Conservation (phyloP, 2,888 invertebrate genomes). For the Crocallis elinguaria region DNA sequence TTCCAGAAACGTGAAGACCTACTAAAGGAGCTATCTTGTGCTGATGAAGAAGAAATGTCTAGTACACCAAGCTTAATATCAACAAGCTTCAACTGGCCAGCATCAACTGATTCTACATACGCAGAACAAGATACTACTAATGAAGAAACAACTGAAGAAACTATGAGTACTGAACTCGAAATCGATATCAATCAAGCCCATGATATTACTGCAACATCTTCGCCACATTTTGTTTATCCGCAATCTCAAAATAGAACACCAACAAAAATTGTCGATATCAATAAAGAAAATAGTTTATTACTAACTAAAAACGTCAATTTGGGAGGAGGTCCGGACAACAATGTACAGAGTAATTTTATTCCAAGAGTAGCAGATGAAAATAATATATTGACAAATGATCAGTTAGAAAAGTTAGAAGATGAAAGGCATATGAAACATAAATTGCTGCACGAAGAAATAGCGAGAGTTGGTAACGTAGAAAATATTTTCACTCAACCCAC, state of each 20-base stretch:
- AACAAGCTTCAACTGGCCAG: constrained; percentile 50
- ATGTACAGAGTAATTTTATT: constrained; percentile 70
- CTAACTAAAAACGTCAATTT: constrained; percentile 56
- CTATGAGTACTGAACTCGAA: constrained; percentile 57
- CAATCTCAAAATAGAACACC: constrained; percentile 34
- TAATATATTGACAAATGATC: constrained; percentile 58
- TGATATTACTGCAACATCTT: constrained; percentile 44
- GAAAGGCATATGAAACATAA: constrained; percentile 74
- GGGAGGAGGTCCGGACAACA: constrained; percentile 54
- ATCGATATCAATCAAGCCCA: constrained; percentile 54
- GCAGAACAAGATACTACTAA: constrained; percentile 61
- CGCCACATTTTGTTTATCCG: constrained; percentile 36
- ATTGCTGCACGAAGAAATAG: constrained; percentile 74
- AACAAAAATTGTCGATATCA: constrained; percentile 32
- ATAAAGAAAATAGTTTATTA: constrained; percentile 45
- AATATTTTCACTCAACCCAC: constrained; percentile 79
- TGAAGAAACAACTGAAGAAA: constrained; percentile 60
- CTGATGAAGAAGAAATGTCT: constrained; percentile 75
- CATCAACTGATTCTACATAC: constrained; percentile 50
- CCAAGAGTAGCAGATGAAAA: constrained; percentile 57
- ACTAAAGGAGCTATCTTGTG: constrained; percentile 84
- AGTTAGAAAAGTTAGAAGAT: constrained; percentile 66
- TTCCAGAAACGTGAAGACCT: constrained; percentile 86
- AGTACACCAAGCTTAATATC: constrained; percentile 51
- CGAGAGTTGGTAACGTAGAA: constrained; percentile 72